Conservation (phyloP, 2,113 vertebrate genomes). For the Lamprologus speciosus region DNA sequence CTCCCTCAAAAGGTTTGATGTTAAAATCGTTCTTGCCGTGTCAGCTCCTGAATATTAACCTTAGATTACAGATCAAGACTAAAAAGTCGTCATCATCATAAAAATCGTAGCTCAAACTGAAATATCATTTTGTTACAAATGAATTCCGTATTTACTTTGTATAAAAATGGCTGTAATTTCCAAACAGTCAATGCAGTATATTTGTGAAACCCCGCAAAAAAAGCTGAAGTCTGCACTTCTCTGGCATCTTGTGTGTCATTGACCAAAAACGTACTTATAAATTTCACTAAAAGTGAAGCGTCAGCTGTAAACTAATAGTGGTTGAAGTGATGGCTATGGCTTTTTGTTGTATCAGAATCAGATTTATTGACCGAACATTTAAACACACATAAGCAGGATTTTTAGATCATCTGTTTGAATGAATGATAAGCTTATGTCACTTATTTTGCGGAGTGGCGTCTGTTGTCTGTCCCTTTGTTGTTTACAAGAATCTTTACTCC, state of each 20-base stretch:
- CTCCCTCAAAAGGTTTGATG: accelerated
- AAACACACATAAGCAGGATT: not conserved
- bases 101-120: not conserved
- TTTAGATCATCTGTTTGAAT: not conserved
- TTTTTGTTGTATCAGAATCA: not conserved
- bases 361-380: not conserved
- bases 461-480: not conserved
- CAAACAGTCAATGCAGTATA: not conserved
- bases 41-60: not conserved
- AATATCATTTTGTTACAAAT: not conserved
- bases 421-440: not conserved
- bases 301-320: not conserved
- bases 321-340: not conserved
- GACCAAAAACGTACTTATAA: not conserved
- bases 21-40: accelerated
- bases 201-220: not conserved
- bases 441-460: not conserved
- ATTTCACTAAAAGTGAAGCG: not conserved
- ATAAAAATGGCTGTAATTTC: not conserved
- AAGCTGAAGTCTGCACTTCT: not conserved
- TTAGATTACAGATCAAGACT: not conserved
- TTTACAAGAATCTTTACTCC: not conserved
- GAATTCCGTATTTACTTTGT: not conserved
- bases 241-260: not conserved
- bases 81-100: not conserved